phyloP scores from a whole-genome alignment of 1,140 invertebrate species.

The Apolygus lucorum region DNA sequence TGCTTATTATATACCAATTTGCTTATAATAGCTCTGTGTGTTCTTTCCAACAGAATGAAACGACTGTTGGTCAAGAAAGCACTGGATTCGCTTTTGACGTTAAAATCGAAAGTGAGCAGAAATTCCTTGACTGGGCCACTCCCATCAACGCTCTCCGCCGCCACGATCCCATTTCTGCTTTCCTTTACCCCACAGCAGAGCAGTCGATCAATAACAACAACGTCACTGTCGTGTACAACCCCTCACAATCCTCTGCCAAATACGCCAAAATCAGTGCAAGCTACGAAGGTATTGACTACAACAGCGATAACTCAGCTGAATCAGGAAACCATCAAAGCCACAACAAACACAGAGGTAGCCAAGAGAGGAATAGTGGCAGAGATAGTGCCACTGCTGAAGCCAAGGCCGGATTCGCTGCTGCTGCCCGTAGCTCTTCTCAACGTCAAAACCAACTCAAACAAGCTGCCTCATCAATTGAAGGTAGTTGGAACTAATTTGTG shows the following conservation, averaged over 20 bases:
- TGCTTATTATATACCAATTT: too few species aligned
- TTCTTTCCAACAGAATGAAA: slow-evolving; percentile 17
- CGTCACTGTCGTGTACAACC: slow-evolving; percentile 30
- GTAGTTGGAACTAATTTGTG: too few species aligned
- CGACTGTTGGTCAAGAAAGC: slow-evolving; percentile 31
- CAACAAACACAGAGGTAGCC: neutral
- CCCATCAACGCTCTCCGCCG: neutral
- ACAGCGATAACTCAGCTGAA: slow-evolving; percentile 2
- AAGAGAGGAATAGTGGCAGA: neutral
- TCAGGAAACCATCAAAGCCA: slow-evolving; percentile 4
- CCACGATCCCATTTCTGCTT: slow-evolving; percentile 33
- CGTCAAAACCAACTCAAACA: slow-evolving; percentile 45
- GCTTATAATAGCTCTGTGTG: too few species aligned
- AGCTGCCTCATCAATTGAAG: too few species aligned
- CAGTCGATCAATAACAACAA: slow-evolving; percentile 29
- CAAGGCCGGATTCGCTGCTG: slow-evolving; percentile 34
- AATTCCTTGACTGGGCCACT: slow-evolving; percentile 35
- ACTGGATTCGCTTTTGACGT: slow-evolving; percentile 43
- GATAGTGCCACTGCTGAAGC: slow-evolving; percentile 7
- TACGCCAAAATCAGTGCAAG: slow-evolving; percentile 30
- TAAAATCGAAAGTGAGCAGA: slow-evolving; percentile 42
- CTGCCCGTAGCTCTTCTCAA: slow-evolving; percentile 39
- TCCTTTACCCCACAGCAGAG: slow-evolving; percentile 30
- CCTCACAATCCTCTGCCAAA: slow-evolving; percentile 31
- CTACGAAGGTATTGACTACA: slow-evolving; percentile 14